Percentiles rank a stretch among this genome's conserved stretches.
Conservation (phyloP, 2,888 invertebrate species). For the Petrophora chlorosata region DNA sequence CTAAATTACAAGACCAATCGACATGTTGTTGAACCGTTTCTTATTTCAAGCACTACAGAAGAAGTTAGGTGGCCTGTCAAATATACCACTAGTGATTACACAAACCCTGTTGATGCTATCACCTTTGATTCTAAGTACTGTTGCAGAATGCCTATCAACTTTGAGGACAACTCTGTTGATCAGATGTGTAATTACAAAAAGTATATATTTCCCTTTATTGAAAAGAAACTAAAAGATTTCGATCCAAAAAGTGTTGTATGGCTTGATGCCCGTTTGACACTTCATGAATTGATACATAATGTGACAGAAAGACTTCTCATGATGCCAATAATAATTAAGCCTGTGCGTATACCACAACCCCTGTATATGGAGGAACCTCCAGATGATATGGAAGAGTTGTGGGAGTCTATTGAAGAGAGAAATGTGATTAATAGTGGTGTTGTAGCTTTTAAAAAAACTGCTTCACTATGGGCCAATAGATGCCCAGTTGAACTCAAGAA, state of each 20-base stretch:
- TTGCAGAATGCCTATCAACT: conserved; percentile 75
- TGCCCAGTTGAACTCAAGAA: conserved; percentile 86
- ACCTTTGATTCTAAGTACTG: conserved; percentile 69
- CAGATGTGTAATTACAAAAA: conserved; percentile 80
- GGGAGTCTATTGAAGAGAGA: conserved; percentile 58
- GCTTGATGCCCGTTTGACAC: conserved; percentile 81
- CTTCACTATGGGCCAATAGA: conserved; percentile 84
- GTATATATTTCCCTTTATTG: conserved; percentile 69
- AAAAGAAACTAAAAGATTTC: conserved; percentile 77
- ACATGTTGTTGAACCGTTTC: conserved; percentile 45
- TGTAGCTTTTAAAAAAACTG: conserved; percentile 58
- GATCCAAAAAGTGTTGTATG: conserved; percentile 82
- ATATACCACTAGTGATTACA: conserved; percentile 55
- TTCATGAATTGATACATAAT: conserved; percentile 75
- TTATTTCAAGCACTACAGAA: conserved; percentile 37
- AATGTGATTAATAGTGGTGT: conserved; percentile 53
- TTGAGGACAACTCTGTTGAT: conserved; percentile 61
- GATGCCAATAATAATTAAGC: conserved; percentile 54
- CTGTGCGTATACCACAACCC: conserved; percentile 69
- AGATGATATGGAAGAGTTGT: conserved; percentile 71
- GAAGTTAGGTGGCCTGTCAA: conserved; percentile 64
- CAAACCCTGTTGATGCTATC: conserved; percentile 47
- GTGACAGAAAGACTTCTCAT: conserved; percentile 67
- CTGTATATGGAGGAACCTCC: conserved; percentile 62
- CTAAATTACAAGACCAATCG: conserved; percentile 55